Evolutionary conservation across 2,113 vertebrate genomes (phyloP).

Genomic region (Crotalus helleri): DNA sequence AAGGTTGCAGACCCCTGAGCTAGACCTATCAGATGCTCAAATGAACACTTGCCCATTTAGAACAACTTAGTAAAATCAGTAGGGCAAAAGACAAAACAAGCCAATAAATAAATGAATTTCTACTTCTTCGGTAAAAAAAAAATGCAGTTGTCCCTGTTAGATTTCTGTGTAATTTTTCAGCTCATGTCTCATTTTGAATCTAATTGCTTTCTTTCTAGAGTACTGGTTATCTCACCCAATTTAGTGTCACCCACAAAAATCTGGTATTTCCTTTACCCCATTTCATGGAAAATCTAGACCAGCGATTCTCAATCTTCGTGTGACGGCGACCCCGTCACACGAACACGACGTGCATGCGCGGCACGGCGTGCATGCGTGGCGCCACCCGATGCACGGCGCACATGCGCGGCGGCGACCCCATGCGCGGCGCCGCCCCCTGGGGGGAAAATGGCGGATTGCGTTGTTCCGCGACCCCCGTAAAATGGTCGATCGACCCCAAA

Average conservation of each 20-base stretch:
- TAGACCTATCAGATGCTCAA: neutral
- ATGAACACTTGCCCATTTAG: neutral
- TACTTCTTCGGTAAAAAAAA: neutral
- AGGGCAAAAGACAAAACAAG: slow-evolving; percentile 29
- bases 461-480: too few relatives aligned
- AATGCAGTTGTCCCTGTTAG: neutral
- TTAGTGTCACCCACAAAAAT: neutral
- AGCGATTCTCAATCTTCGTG: too few relatives aligned
- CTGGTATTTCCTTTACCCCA: neutral
- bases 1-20: too few relatives aligned
- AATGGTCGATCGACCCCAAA: too few relatives aligned
- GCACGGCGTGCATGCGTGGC: too few relatives aligned
- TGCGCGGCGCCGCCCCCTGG: too few relatives aligned
- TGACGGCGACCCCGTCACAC: too few relatives aligned
- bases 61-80: slow-evolving; percentile 15
- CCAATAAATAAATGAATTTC: neutral
- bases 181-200: neutral
- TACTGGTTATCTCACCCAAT: neutral
- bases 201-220: neutral
- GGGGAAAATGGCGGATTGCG: too few relatives aligned
- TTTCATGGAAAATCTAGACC: neutral
- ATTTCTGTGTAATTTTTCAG: neutral
- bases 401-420: too few relatives aligned
- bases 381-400: too few relatives aligned
- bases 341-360: too few relatives aligned